Conservation (phyloP, 2,888 invertebrate species). For the Papilio gigon region DNA sequence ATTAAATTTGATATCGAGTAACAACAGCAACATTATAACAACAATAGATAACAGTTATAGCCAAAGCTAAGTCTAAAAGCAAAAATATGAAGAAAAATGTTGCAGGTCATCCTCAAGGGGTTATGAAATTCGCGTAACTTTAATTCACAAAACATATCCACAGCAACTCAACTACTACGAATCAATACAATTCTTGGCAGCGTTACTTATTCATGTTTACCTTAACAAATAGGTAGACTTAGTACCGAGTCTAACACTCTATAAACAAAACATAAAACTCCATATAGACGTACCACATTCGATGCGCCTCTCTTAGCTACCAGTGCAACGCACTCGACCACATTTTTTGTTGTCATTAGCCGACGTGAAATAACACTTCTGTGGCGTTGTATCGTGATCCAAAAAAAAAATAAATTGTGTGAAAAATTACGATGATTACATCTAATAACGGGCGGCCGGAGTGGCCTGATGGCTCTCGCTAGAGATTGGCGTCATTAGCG, state of each 20-base stretch:
- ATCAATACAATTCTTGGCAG: neutral
- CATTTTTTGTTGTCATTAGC: constrained; percentile 80
- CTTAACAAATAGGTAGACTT: constrained; percentile 3
- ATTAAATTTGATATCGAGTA: neutral
- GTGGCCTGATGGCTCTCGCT: constrained; percentile 72
- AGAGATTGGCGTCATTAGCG: constrained; percentile 79
- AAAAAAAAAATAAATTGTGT: constrained; percentile 81
- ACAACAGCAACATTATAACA: too few relatives aligned
- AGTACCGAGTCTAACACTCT: constrained; percentile 9
- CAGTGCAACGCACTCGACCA: constrained; percentile 53
- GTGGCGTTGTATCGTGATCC: constrained; percentile 64
- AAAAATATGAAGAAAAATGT: too few relatives aligned
- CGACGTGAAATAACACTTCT: constrained; percentile 73
- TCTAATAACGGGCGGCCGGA: constrained; percentile 74
- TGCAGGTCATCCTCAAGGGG: neutral
- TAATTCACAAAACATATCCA: neutral
- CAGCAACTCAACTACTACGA: neutral
- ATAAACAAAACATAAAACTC: constrained; percentile 33
- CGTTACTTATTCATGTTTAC: neutral
- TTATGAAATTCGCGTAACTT: neutral
- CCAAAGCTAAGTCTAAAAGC: too few relatives aligned
- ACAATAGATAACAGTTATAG: neutral
- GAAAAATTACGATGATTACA: constrained; percentile 82
- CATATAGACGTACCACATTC: constrained; percentile 23
- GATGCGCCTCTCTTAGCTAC: constrained; percentile 32